These are phyloP conservation scores for Drosophila kikkawai DNA, from an alignment of 1,140 invertebrate genomes.

Conservation along the genomic window DNA sequence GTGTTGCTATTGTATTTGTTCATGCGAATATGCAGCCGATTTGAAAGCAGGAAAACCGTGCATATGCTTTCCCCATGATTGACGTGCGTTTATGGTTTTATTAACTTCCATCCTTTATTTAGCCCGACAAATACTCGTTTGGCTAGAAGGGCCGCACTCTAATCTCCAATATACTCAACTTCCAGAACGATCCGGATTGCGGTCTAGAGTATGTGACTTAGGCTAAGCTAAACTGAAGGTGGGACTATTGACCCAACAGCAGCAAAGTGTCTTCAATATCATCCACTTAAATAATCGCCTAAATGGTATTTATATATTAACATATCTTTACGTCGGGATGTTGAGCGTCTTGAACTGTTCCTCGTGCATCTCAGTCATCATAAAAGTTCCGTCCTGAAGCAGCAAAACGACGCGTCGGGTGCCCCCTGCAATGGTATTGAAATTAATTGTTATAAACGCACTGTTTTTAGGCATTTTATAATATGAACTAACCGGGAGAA, in stretches of 20 bases:
- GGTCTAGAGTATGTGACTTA: conserved; percentile 7
- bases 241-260: conserved; percentile 4
- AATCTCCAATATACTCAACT: conserved; percentile 5
- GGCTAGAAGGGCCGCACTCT: not conserved
- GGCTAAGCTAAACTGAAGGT: conserved; percentile 8
- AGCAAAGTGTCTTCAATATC: conserved; percentile 20
- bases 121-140: not conserved
- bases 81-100: not conserved
- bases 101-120: conserved; percentile 18
- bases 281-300: conserved; percentile 21
- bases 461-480: too few species aligned
- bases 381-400: conserved; percentile 92
- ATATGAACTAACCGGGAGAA: conserved; percentile 88
- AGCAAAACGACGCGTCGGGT: conserved; percentile 92
- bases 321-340: conserved; percentile 73
- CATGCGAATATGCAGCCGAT: not conserved
- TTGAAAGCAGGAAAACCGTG: not conserved
- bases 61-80: not conserved
- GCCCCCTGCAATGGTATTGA: conserved; percentile 87
- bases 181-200: not conserved
- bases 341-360: conserved; percentile 92
- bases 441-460: not conserved
- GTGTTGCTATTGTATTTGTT: not conserved
- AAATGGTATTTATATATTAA: conserved; percentile 16
- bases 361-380: conserved; percentile 93